These are phyloP conservation scores for Onthophagus sagittarius DNA, from an alignment of 2,888 invertebrate species.

Conservation along the genomic window DNA sequence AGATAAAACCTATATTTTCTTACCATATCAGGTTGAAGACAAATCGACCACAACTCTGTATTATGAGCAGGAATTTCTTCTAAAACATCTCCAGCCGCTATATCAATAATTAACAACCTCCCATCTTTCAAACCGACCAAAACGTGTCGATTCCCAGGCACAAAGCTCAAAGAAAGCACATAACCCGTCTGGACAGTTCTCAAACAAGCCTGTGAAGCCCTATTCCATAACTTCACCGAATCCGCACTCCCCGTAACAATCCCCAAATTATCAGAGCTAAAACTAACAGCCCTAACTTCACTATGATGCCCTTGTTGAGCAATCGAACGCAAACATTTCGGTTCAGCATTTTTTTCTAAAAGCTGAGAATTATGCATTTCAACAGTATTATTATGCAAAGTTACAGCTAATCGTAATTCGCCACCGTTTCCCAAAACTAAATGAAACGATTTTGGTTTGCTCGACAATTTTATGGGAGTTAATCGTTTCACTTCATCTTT, in stretches of 20 bases:
- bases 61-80: slow-evolving; percentile 82
- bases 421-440: slow-evolving; percentile 67
- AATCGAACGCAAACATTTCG: slow-evolving; percentile 61
- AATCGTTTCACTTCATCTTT: slow-evolving; percentile 72
- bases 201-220: slow-evolving; percentile 62
- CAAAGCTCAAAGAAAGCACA: slow-evolving; percentile 72
- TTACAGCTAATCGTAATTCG: slow-evolving; percentile 64
- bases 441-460: slow-evolving; percentile 59
- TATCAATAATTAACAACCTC: slow-evolving; percentile 75
- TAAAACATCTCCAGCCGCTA: slow-evolving; percentile 74
- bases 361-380: slow-evolving; percentile 64
- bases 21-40: slow-evolving; percentile 76
- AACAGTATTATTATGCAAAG: slow-evolving; percentile 71
- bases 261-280: slow-evolving; percentile 88
- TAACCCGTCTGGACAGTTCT: slow-evolving; percentile 59
- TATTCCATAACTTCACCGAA: slow-evolving; percentile 91
- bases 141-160: slow-evolving; percentile 87
- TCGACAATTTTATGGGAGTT: slow-evolving; percentile 60
- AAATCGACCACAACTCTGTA: slow-evolving; percentile 70
- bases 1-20: slow-evolving; percentile 24
- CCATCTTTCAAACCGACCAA: slow-evolving; percentile 86
- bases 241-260: slow-evolving; percentile 84
- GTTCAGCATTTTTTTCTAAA: slow-evolving; percentile 49
- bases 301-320: slow-evolving; percentile 80
- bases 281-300: slow-evolving; percentile 81